A percentile compares a stretch with the other conserved stretches of the same genome.
Evolutionary conservation across 2,888 invertebrate genomes (phyloP).

Genomic region (Stomorhina lunata): DNA sequence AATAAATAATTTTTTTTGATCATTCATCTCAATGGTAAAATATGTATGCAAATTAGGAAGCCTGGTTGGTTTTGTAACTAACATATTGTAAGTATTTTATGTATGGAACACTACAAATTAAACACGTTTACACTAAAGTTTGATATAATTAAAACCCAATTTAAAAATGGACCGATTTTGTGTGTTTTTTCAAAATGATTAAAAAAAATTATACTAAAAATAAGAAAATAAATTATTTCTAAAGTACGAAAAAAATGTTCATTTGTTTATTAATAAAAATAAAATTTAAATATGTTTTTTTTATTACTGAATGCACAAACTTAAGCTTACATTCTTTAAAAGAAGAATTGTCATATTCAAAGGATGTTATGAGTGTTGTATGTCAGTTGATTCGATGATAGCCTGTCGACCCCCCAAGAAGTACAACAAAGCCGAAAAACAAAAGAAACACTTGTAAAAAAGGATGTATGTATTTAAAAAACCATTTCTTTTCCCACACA

Average conservation of each 20-base stretch:
- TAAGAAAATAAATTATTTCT: conserved; percentile 2
- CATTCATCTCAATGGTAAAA: conserved; percentile 15
- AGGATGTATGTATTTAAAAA: no score
- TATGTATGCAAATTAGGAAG: conserved; percentile 28
- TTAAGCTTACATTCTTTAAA: no score
- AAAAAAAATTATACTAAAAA: conserved; percentile 24
- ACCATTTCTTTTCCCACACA: no score
- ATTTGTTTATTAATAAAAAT: no score
- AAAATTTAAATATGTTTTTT: no score
- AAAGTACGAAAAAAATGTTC: neutral
- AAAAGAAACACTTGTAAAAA: no score
- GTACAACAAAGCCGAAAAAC: no score
- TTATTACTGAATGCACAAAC: no score
- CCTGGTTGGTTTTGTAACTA: conserved; percentile 21
- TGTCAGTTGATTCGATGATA: no score
- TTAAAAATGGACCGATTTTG: conserved; percentile 46
- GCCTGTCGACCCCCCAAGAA: no score
- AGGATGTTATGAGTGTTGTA: no score
- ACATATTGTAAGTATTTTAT: conserved; percentile 21
- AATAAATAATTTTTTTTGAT: neutral
- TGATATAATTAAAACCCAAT: conserved; percentile 41
- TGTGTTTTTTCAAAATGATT: conserved; percentile 4
- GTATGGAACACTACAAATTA: conserved; percentile 60
- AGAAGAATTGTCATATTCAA: no score
- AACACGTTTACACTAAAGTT: conserved; percentile 13